phyloP scores from a whole-genome alignment of 2,113 vertebrate genomes.

The Eonycteris spelaea region DNA sequence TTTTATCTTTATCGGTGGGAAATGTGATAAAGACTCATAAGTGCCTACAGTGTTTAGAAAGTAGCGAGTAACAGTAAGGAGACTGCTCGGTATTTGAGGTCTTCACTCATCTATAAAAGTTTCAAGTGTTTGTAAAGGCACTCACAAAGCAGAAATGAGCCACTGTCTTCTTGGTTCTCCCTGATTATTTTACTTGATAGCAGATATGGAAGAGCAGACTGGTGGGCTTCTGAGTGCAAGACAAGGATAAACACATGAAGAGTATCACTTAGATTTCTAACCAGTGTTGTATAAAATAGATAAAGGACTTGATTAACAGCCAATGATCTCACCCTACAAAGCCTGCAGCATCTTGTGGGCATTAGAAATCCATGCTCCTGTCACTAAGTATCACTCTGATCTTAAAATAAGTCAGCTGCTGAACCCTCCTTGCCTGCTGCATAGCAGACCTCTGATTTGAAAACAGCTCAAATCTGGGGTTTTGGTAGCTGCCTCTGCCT shows the following conservation, averaged over 20 bases:
- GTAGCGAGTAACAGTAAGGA: background rate
- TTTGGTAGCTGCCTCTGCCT: background rate
- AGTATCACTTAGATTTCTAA: background rate
- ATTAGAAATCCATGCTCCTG: background rate
- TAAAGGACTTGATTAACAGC: background rate
- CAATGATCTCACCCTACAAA: background rate
- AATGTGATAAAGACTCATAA: conserved; percentile 49
- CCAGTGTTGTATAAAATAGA: background rate
- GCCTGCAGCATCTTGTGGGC: background rate
- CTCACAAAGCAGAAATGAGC: background rate
- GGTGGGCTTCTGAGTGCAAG: background rate
- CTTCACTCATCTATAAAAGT: background rate
- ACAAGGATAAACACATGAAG: background rate
- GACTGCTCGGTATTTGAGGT: background rate
- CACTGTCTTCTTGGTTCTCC: background rate
- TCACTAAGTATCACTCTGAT: background rate
- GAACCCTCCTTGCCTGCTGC: background rate
- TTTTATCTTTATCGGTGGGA: conserved; percentile 68
- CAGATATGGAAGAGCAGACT: background rate
- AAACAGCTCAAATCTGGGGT: background rate
- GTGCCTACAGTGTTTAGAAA: conserved; percentile 53
- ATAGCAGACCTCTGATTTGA: background rate
- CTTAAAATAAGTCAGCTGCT: background rate
- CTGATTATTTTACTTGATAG: background rate
- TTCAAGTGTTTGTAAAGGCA: conserved; percentile 36